Evolutionary conservation across 2,888 invertebrate genomes (phyloP), one percentile per base, ranked within the genome.

Genomic region (Drosophila helvetica): DNA sequence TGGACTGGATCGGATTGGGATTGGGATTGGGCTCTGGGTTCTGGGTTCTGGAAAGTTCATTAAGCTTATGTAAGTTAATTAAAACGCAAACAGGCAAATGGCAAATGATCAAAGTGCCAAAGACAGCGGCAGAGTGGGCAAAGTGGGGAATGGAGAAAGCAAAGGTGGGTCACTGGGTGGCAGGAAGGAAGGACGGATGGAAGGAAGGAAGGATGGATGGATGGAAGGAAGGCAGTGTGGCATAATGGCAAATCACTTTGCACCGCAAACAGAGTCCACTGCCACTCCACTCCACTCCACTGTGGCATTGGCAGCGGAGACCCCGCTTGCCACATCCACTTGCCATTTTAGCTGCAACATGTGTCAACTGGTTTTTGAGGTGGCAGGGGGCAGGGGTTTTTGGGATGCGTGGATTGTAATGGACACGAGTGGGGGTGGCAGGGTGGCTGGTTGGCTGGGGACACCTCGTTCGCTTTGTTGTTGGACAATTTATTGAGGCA

Each of bases 21-120:
- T 25, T 25, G 25, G 25, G 6, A 7, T 25, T 25, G 27, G 27
- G 2, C 7, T 27, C 27, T 27, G 7, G 27, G 7, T 25, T 25
- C 25, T 52, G 42, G 54, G 54, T 51, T 38, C 53, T 51, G 65
- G 68, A 53, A 68, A 82, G 78, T 82, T 80, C 80, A 76, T 80
- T 80, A 82, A 74, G 83, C 76, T 74, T 61, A 64, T 78, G 75
- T 77, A 70, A 77, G 74, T 81, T 83, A 83, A 81, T 81, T 83
- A 83, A 80, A 80, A 74, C 68, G 70, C 76, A 82, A 82, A 78
- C 67, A 75, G 66, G 68, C 75, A 75, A 71, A 78, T 67, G 66
- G 61, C 74, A 74, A 79, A 65, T 67, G 66, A 76, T 73, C 76
- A 80, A 78, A 78, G 76, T 66, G 81, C 60, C 74, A 80, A 66